Evolutionary conservation across 2,113 vertebrate genomes (phyloP).

Genomic region (Megaceryle torquata): DNA sequence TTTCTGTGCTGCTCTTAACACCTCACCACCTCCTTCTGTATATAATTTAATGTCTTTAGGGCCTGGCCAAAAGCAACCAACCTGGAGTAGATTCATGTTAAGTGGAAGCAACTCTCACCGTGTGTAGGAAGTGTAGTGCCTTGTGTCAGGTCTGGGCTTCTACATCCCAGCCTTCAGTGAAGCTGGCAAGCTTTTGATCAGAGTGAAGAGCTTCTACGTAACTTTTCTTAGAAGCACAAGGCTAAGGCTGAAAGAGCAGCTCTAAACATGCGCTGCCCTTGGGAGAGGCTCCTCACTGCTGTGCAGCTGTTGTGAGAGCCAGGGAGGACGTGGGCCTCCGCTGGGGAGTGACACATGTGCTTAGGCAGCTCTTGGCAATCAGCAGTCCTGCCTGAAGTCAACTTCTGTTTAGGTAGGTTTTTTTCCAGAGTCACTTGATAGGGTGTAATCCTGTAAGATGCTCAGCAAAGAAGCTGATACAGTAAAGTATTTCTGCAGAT

Average conservation of each 20-base stretch:
- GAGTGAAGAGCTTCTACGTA: not conserved
- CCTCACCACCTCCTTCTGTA: not conserved
- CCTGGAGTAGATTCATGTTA: not conserved
- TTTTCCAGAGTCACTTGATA: conserved; percentile 36
- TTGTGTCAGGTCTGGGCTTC: not conserved
- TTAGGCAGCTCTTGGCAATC: not conserved
- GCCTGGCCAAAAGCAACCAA: not conserved
- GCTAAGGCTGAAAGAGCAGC: conserved; percentile 5
- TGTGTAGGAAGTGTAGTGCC: not conserved
- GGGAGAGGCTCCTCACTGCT: not conserved
- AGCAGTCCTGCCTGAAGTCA: not conserved
- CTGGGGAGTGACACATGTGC: not conserved
- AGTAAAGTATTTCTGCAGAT: conserved; percentile 56
- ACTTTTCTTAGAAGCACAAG: not conserved
- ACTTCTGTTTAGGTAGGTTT: not conserved
- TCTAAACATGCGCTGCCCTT: fast-evolving
- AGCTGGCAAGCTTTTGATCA: not conserved
- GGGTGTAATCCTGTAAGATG: conserved; percentile 30
- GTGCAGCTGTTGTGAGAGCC: conserved; percentile 42
- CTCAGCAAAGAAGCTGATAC: conserved; percentile 29
- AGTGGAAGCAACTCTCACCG: not conserved
- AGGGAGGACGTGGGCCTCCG: not conserved
- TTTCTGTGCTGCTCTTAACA: not conserved
- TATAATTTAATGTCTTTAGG: not conserved
- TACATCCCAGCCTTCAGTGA: not conserved